Conservation (phyloP, 2,888 invertebrate genomes). For the Eupithecia abbreviata region DNA sequence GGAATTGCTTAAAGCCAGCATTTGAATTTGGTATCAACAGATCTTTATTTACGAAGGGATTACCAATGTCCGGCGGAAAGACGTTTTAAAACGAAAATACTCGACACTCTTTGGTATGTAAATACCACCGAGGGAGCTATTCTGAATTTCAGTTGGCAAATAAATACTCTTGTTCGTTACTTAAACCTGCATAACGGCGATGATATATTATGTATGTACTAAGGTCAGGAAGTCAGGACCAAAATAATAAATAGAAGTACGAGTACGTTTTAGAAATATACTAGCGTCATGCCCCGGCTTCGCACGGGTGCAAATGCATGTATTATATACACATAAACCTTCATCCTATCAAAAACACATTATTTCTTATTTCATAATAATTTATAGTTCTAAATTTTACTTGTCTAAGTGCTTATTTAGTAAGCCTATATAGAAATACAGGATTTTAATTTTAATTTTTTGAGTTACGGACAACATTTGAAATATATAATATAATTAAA, state of each 20-base stretch:
- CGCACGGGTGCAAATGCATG: too few relatives aligned
- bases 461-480: too few relatives aligned
- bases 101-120: background rate
- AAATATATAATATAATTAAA: too few relatives aligned
- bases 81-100: background rate
- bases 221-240: background rate
- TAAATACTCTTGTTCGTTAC: background rate
- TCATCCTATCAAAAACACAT: too few relatives aligned
- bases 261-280: background rate
- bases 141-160: constrained; percentile 1
- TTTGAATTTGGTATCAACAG: background rate
- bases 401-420: too few relatives aligned
- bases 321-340: too few relatives aligned
- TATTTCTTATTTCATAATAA: too few relatives aligned
- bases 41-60: background rate
- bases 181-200: background rate
- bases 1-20: too few relatives aligned
- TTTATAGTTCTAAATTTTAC: too few relatives aligned
- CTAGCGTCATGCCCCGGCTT: too few relatives aligned
- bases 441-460: too few relatives aligned
- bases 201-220: background rate
- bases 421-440: too few relatives aligned
- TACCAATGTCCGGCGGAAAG: background rate
- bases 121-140: constrained; percentile 1
- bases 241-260: background rate